Evolutionary conservation across 2,888 invertebrate species (phyloP).

Genomic region (Cylloceria caligata): DNA sequence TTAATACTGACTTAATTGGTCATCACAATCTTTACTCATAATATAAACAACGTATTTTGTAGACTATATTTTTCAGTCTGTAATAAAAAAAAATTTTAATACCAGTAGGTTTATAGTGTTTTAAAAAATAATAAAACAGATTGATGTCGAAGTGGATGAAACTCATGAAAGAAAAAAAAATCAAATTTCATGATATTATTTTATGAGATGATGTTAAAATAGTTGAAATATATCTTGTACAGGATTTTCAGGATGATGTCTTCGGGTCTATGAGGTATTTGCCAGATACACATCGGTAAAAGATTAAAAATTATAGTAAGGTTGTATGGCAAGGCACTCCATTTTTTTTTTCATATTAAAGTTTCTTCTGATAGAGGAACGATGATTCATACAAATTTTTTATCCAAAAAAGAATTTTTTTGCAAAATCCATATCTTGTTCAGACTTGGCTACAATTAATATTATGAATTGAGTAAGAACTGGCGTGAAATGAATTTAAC

Average conservation of each 20-base stretch:
- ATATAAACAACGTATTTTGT: constrained; percentile 11
- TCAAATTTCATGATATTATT: constrained; percentile 16
- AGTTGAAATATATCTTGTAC: constrained; percentile 35
- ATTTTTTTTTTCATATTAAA: constrained; percentile 49
- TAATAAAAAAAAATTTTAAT: constrained; percentile 6
- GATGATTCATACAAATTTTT: constrained; percentile 29
- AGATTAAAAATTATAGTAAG: constrained; percentile 55
- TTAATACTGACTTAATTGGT: constrained; percentile 60
- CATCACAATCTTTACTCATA: constrained; percentile 42
- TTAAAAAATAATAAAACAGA: neutral
- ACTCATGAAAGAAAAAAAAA: neutral
- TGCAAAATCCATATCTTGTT: constrained; percentile 25
- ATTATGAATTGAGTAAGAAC: constrained; percentile 29
- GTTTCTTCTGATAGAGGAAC: constrained; percentile 54
- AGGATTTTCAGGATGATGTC: constrained; percentile 16
- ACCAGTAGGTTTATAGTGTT: constrained; percentile 3
- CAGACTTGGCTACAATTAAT: constrained; percentile 1
- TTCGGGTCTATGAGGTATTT: constrained; percentile 6
- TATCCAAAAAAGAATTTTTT: constrained; percentile 31
- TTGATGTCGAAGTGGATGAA: constrained; percentile 25
- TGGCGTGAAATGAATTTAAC: constrained; percentile 37
- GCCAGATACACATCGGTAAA: constrained; percentile 31
- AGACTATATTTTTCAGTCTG: neutral
- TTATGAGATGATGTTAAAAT: constrained; percentile 1
- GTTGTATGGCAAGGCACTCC: constrained; percentile 62